Evolutionary conservation across 1,140 invertebrate genomes (phyloP).

Genomic region (Neodiprion virginianus): DNA sequence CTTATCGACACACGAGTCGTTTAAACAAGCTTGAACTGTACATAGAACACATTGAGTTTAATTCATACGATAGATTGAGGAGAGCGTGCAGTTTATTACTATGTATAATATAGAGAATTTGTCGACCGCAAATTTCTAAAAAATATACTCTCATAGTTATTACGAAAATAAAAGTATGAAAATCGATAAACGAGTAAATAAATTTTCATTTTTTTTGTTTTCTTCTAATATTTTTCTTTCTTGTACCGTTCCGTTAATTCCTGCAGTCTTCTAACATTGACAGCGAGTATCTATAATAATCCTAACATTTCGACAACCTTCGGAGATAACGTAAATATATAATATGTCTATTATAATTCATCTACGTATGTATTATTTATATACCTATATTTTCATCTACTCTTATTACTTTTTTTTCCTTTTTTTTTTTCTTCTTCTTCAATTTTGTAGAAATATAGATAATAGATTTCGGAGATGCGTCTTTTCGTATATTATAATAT

Average conservation of each 20-base stretch:
- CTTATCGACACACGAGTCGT: background rate
- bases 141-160: background rate
- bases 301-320: background rate
- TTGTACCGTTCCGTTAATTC: no score
- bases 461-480: background rate
- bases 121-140: background rate
- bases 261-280: constrained; percentile 1
- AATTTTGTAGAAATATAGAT: no score
- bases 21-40: background rate
- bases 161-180: background rate
- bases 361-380: background rate
- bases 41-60: constrained; percentile 5
- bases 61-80: background rate
- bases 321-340: background rate
- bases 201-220: background rate
- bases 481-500: background rate
- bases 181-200: background rate
- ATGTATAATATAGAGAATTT: background rate
- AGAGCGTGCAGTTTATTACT: background rate
- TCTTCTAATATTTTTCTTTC: background rate
- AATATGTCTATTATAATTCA: no score
- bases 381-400: background rate
- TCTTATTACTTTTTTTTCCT: no score
- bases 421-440: background rate
- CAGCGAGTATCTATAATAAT: background rate